These are phyloP conservation scores for Heterotilapia buettikoferi DNA, from an alignment of 2,113 vertebrate species.

Conservation along the genomic window DNA sequence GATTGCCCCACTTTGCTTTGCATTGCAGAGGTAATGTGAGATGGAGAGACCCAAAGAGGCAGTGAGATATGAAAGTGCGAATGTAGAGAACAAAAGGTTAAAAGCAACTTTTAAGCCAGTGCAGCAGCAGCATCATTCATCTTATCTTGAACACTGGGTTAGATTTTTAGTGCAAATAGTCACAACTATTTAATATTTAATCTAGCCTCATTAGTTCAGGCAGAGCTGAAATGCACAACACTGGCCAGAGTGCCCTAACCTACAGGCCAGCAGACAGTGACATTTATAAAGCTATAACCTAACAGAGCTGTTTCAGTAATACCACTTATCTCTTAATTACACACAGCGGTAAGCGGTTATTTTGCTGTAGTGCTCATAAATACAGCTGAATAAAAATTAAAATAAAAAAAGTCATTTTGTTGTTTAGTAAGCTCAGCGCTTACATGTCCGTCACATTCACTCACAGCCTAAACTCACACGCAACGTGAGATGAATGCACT, in stretches of 20 bases:
- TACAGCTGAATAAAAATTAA: background rate
- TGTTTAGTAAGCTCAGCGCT: rapidly evolving
- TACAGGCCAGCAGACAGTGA: background rate
- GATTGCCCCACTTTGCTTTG: background rate
- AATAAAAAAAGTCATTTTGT: background rate
- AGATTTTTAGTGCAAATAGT: background rate
- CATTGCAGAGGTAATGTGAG: background rate
- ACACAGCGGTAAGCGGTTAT: rapidly evolving
- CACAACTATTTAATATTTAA: background rate
- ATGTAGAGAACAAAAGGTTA: background rate
- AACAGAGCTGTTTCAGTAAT: background rate
- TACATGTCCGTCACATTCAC: background rate
- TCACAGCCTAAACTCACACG: background rate
- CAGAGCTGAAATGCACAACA: background rate
- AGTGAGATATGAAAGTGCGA: background rate
- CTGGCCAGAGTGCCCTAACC: rapidly evolving
- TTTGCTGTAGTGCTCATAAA: background rate
- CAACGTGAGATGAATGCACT: background rate
- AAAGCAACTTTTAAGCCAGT: background rate
- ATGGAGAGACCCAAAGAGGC: background rate
- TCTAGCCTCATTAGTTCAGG: background rate
- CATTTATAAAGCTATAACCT: background rate
- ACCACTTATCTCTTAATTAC: background rate
- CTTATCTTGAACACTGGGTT: background rate
- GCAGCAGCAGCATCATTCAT: background rate